Base-by-base conservation (phyloP, 2,113 vertebrate genomes). In the Motacilla alba region DNA sequence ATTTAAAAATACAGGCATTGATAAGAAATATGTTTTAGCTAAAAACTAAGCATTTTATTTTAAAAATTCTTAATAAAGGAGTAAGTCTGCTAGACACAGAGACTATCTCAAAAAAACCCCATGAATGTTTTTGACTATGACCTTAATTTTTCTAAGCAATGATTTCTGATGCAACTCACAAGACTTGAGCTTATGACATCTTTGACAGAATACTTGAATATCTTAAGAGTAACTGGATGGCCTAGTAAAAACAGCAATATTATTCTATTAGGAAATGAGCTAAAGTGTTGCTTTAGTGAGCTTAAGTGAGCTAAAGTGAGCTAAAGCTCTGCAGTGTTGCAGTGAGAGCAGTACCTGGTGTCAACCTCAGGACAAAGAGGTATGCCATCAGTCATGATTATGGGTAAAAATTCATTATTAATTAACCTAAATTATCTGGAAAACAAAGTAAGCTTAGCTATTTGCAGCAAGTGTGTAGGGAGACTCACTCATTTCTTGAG, bases 401-500 rank as follows among this genome's bases (percentile, higher is more conserved):
- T 22, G 30, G 44, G 39, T 74, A 63, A 94, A 92, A 92, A 87
- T 27, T 83, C 35, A 74, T 89, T 87, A 79, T 83, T 93, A 50
- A 50, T 89, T 92, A 83, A 82, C 81, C 49, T 72, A 80, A 94
- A 94, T 77, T 41, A 58, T 10, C 74, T 85, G 76, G 63, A 87
- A 95, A 93, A 75, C 73, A 90, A 96, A 95, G 67, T 62, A 91
- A 89, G 56, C 26, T 58, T 78, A 49, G 41, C 26, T 93, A 47
- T 93, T 91, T 70, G 74, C 63, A 94, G 60, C 23, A 89, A 74
- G 47, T 27, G 8, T 46, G n/a, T 63, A 62, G 14, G 72, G 74
- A 93, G 35, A 37, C 47, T 86, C n/a, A 11, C 19, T 50, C 11
- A 56, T 64, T 52, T 56, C 49, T 69, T 56, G 37, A 77, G 37